Evolutionary conservation across 2,888 invertebrate species (phyloP).

Genomic region (Vandiemenella viatica): DNA sequence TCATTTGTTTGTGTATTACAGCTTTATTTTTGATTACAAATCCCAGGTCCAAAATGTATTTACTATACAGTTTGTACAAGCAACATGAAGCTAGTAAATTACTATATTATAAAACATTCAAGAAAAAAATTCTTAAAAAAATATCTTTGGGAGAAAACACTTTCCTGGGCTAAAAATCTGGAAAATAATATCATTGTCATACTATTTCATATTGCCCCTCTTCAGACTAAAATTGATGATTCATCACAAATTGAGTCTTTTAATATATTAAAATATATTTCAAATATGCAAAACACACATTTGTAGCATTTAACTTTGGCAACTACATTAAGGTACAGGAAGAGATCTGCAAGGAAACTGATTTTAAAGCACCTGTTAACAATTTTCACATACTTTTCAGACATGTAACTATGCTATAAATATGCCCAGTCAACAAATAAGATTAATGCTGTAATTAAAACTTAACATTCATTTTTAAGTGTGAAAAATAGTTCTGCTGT

Average conservation of each 20-base stretch:
- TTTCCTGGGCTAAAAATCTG: conserved; percentile 3
- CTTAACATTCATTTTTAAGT: background rate
- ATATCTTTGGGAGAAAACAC: conserved; percentile 17
- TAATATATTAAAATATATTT: background rate
- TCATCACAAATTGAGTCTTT: background rate
- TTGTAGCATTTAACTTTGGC: background rate
- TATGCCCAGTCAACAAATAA: background rate
- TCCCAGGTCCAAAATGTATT: conserved; percentile 12
- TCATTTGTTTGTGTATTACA: conserved; percentile 4
- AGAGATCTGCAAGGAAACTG: background rate
- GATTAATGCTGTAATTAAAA: background rate
- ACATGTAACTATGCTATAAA: background rate
- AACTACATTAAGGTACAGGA: background rate
- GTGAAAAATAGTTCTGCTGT: background rate
- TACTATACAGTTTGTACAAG: conserved; percentile 10
- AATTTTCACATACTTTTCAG: background rate
- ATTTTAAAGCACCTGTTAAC: background rate
- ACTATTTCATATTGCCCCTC: background rate
- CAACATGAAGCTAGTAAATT: conserved; percentile 6
- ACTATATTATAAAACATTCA: conserved; percentile 6
- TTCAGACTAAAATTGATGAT: background rate
- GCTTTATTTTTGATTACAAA: conserved; percentile 15
- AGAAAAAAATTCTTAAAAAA: conserved; percentile 11
- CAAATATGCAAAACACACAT: background rate
- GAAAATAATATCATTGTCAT: background rate